A percentile compares a stretch with the other conserved stretches of the same genome.
phyloP scores from a whole-genome alignment of 1,140 invertebrate species.

The Anagrus nilaparvatae region DNA sequence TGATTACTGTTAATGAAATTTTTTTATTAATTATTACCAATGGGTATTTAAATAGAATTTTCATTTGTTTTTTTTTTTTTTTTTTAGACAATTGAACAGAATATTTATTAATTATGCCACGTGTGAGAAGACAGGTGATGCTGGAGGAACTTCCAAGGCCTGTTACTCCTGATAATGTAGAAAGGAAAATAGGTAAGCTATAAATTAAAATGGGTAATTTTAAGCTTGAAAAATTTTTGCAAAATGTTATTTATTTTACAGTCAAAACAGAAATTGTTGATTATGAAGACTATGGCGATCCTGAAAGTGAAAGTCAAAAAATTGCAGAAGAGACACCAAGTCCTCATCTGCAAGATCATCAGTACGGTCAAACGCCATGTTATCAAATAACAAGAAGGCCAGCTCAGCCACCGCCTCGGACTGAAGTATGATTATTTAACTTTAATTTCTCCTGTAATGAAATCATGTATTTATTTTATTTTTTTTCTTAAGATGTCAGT shows the following conservation, averaged over 20 bases:
- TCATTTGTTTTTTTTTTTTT: too few species aligned
- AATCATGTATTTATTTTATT: too few species aligned
- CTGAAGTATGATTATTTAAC: conserved; percentile 37
- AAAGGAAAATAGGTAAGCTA: conserved; percentile 35
- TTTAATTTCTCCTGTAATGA: too few species aligned
- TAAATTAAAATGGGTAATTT: conserved; percentile 6
- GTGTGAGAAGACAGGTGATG: conserved; percentile 40
- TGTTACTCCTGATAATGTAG: conserved; percentile 40
- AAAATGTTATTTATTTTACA: conserved; percentile 15
- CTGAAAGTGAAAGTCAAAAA: conserved; percentile 36
- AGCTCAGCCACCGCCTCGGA: conserved; percentile 40
- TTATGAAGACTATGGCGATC: conserved; percentile 28
- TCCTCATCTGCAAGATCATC: conserved; percentile 73
- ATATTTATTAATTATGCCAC: conserved; percentile 34
- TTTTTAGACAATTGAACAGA: conserved; percentile 14
- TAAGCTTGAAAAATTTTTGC: background rate
- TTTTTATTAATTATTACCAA: too few species aligned
- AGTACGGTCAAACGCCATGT: conserved; percentile 70
- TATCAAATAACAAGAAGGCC: conserved; percentile 54
- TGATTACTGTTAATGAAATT: too few species aligned
- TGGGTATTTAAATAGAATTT: too few species aligned
- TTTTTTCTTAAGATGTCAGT: conserved; percentile 32
- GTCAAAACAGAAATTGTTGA: conserved; percentile 40
- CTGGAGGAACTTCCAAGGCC: conserved; percentile 40
- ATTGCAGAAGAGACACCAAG: conserved; percentile 47